Percentiles rank a stretch among this genome's conserved stretches.
phyloP scores from a whole-genome alignment of 2,888 invertebrate species.

The Eilema sororculum region DNA sequence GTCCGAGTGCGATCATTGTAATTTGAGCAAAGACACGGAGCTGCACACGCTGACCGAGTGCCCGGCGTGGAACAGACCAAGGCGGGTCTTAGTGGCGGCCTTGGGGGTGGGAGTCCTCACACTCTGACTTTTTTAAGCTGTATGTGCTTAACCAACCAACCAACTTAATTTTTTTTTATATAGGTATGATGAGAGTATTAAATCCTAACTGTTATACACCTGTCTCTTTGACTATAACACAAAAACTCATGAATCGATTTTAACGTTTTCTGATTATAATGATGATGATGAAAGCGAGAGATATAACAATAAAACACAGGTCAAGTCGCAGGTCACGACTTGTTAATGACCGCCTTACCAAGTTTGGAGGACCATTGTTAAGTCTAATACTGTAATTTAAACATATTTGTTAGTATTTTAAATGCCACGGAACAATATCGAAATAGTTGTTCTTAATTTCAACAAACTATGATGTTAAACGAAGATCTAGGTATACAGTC shows the following conservation, averaged over 20 bases:
- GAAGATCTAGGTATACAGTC: too few species aligned
- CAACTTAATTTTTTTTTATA: too few species aligned
- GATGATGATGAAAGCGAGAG: background rate
- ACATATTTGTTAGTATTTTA: background rate
- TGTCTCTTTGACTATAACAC: background rate
- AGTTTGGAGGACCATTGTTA: slow-evolving; percentile 1
- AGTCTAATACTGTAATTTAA: background rate
- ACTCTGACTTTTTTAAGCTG: too few species aligned
- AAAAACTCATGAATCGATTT: slow-evolving; percentile 4
- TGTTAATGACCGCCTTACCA: background rate
- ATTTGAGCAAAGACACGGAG: too few species aligned
- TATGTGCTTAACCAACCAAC: too few species aligned
- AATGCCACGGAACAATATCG: background rate
- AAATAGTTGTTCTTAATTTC: background rate
- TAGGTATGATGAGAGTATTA: background rate
- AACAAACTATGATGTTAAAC: background rate
- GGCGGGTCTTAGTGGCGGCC: too few species aligned
- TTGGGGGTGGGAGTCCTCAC: too few species aligned
- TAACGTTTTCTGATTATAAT: background rate
- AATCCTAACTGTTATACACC: background rate
- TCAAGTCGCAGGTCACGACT: background rate
- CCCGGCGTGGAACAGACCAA: too few species aligned
- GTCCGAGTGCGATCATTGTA: too few species aligned
- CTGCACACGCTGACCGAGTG: too few species aligned
- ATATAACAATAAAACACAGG: slow-evolving; percentile 2